Conservation (phyloP, 2,113 vertebrate genomes). For the Erinaceus europaeus region DNA sequence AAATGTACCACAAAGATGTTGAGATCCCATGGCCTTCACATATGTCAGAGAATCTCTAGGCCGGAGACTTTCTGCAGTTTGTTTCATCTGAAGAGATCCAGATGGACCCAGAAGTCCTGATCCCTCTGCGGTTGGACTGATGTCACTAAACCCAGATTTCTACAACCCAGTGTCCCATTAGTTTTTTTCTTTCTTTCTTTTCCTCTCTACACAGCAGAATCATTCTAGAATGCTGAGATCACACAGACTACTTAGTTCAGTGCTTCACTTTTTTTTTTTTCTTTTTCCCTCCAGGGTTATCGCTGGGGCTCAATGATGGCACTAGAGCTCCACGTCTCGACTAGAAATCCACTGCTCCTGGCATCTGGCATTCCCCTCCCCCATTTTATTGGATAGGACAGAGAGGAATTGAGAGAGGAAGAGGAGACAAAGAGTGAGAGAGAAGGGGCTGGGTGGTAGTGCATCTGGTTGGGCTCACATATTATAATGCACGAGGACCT, state of each 20-base stretch:
- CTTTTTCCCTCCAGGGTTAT: too few species aligned
- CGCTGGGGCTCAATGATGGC: too few species aligned
- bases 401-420: too few species aligned
- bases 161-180: background rate
- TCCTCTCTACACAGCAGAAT: background rate
- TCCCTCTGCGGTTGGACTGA: background rate
- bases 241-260: background rate
- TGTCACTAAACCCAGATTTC: background rate
- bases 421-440: too few species aligned
- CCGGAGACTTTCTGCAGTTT: background rate
- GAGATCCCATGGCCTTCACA: background rate
- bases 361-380: too few species aligned
- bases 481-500: too few species aligned
- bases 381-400: too few species aligned
- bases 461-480: too few species aligned
- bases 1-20: background rate
- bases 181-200: background rate
- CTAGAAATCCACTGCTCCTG: too few species aligned
- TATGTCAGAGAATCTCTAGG: background rate
- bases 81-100: constrained; percentile 21
- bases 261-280: background rate
- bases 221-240: background rate
- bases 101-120: background rate
- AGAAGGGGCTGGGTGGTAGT: too few species aligned
- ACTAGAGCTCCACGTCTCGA: too few species aligned